phyloP scores from a whole-genome alignment of 1,140 invertebrate genomes.

The Neodiprion lecontei region DNA sequence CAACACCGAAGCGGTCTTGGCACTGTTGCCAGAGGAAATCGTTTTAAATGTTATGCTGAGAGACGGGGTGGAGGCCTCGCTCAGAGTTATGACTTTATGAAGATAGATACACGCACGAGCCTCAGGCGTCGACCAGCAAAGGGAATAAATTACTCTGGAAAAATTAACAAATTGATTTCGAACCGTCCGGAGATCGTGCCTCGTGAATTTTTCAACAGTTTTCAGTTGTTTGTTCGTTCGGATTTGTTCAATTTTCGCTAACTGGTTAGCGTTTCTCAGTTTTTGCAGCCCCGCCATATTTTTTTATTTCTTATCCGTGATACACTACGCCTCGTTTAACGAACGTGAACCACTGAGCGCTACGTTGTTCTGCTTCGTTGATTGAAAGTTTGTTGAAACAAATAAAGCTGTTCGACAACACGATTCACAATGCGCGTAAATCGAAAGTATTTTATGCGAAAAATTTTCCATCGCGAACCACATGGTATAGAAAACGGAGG shows the following conservation, averaged over 20 bases:
- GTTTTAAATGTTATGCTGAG: constrained; percentile 62
- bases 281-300: too few species aligned
- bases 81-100: constrained; percentile 60
- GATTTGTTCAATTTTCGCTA: too few species aligned
- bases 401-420: neutral
- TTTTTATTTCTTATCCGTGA: neutral
- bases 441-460: neutral
- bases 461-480: neutral
- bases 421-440: neutral
- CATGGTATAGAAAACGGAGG: neutral
- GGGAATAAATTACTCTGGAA: neutral
- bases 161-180: too few species aligned
- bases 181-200: too few species aligned
- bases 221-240: too few species aligned
- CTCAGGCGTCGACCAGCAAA: neutral
- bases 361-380: neutral
- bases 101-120: constrained; percentile 34
- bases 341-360: neutral
- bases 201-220: too few species aligned
- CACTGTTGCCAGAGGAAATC: constrained; percentile 60
- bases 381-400: neutral
- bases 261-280: too few species aligned
- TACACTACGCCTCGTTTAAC: neutral
- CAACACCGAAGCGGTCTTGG: constrained; percentile 59
- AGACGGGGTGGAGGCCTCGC: constrained; percentile 48